Evolutionary conservation across 2,888 invertebrate species (phyloP).

Genomic region (Cabera pusaria): DNA sequence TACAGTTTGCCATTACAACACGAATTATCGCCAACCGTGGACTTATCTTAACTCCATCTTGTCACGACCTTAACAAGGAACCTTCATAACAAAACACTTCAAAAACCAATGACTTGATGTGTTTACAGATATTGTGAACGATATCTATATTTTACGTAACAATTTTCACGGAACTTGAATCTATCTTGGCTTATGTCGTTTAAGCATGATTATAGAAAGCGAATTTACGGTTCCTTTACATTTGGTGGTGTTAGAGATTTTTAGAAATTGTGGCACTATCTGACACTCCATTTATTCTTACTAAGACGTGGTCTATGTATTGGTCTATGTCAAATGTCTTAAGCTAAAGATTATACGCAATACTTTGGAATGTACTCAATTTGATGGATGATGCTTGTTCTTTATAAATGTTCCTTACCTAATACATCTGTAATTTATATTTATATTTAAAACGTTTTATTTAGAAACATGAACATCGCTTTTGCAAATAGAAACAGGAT

Average conservation of each 20-base stretch:
- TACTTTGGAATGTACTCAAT: too few relatives aligned
- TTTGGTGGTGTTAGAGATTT: background rate
- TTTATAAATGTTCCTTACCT: too few relatives aligned
- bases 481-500: too few relatives aligned
- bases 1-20: constrained; percentile 38
- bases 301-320: too few relatives aligned
- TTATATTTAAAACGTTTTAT: too few relatives aligned
- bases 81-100: constrained; percentile 58
- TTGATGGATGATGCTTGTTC: too few relatives aligned
- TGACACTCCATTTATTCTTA: too few relatives aligned
- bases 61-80: constrained; percentile 70
- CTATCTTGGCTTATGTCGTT: constrained; percentile 16
- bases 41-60: constrained; percentile 61
- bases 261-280: too few relatives aligned
- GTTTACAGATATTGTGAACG: constrained; percentile 36
- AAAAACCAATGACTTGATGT: constrained; percentile 55
- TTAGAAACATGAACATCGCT: too few relatives aligned
- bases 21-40: constrained; percentile 51
- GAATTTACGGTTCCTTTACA: constrained; percentile 51
- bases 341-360: too few relatives aligned
- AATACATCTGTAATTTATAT: too few relatives aligned
- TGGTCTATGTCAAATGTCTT: too few relatives aligned
- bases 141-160: constrained; percentile 28
- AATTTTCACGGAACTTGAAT: constrained; percentile 21
- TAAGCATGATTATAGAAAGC: constrained; percentile 49